Evolutionary conservation across 2,113 vertebrate genomes (phyloP).

Genomic region (Vireo altiloquus): DNA sequence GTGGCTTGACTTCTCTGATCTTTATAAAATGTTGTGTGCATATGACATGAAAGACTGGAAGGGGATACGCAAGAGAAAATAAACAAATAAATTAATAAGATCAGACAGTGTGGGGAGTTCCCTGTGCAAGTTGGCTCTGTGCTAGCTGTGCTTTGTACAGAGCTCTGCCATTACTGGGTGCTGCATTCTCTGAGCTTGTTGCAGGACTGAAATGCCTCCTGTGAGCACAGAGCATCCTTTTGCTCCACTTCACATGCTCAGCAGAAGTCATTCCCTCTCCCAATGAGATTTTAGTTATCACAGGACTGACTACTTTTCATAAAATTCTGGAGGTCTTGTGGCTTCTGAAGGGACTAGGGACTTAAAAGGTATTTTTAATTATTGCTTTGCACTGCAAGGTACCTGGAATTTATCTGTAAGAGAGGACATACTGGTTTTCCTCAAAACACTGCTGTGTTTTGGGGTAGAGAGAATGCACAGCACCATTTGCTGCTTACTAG

Average conservation of each 20-base stretch:
- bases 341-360: background rate
- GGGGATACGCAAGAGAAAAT: background rate
- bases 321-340: background rate
- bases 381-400: background rate
- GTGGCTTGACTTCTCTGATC: background rate
- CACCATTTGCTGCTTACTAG: rapidly evolving
- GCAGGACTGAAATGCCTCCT: background rate
- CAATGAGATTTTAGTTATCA: background rate
- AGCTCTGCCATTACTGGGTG: background rate
- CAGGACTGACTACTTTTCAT: background rate
- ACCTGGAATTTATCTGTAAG: background rate
- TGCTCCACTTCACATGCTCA: background rate
- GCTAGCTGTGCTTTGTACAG: background rate
- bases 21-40: background rate
- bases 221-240: background rate
- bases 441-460: background rate
- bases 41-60: background rate
- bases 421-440: background rate
- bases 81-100: background rate
- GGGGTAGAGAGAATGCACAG: too few relatives aligned
- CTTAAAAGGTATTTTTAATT: background rate
- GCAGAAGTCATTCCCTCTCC: background rate
- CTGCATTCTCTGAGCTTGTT: background rate
- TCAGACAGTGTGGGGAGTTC: rapidly evolving
- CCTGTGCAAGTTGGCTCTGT: background rate